Percentiles rank a stretch among this genome's conserved stretches.
These are phyloP conservation scores for Synergus laeviventris DNA, from an alignment of 2,888 invertebrate genomes.

Conservation along the genomic window DNA sequence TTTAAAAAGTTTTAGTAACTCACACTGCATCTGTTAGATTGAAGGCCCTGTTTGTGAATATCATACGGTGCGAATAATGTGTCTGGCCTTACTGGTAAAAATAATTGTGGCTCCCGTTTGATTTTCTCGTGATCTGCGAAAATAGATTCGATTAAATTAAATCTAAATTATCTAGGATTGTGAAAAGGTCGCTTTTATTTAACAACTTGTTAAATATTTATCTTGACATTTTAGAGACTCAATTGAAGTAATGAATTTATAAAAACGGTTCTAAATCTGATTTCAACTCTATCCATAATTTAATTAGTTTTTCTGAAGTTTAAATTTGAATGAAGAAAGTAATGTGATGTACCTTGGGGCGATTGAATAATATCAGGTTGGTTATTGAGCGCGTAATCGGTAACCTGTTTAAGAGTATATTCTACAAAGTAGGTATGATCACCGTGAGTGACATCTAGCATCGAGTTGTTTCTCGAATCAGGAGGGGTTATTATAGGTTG, in stretches of 20 bases:
- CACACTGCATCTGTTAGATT: conserved; percentile 74
- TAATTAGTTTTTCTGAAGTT: background rate
- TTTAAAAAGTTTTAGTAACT: conserved; percentile 49
- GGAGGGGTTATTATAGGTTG: conserved; percentile 75
- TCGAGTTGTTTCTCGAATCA: conserved; percentile 78
- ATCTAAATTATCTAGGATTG: background rate
- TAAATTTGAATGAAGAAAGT: background rate
- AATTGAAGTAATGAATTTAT: background rate
- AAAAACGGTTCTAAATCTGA: background rate
- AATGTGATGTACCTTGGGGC: conserved; percentile 77
- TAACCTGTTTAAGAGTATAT: conserved; percentile 84
- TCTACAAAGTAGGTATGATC: conserved; percentile 91
- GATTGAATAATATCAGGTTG: conserved; percentile 90
- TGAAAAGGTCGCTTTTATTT: background rate
- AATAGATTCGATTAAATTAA: background rate
- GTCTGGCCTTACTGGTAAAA: conserved; percentile 74
- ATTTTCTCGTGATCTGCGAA: conserved; percentile 71
- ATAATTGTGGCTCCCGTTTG: conserved; percentile 73
- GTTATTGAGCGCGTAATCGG: conserved; percentile 73
- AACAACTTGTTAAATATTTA: background rate
- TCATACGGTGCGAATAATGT: conserved; percentile 74
- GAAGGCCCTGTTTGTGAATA: conserved; percentile 74
- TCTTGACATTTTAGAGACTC: background rate
- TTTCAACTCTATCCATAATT: background rate
- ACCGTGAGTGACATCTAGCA: conserved; percentile 87